A percentile compares a stretch with the other conserved stretches of the same genome.
Conservation (phyloP, 2,113 vertebrate species). For the Pipra filicauda region DNA sequence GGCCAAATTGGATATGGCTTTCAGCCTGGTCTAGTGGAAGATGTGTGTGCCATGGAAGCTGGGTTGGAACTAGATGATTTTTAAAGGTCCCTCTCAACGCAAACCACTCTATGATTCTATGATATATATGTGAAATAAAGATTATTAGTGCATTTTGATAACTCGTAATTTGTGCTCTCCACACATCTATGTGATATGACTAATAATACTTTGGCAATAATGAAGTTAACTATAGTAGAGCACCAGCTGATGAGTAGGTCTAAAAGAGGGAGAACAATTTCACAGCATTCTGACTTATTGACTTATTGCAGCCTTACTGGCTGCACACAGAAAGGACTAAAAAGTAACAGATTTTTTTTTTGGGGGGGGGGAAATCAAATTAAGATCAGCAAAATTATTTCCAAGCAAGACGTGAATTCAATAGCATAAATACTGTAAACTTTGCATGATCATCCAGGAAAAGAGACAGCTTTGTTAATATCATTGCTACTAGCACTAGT, state of each 20-base stretch:
- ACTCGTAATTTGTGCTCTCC: background rate
- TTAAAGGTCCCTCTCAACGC: background rate
- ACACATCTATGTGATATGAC: background rate
- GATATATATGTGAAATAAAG: background rate
- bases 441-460: slow-evolving; percentile 7
- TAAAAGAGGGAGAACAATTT: background rate
- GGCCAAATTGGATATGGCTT: background rate
- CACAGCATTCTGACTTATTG: background rate
- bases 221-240: background rate
- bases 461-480: slow-evolving; percentile 53
- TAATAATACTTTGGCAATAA: background rate
- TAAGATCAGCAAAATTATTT: slow-evolving; percentile 44
- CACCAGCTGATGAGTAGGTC: background rate
- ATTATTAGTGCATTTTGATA: background rate
- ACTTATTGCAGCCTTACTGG: background rate
- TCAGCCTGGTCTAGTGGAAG: background rate
- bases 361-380: background rate
- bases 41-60: background rate
- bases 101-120: background rate
- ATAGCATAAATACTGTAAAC: slow-evolving; percentile 32
- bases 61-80: background rate
- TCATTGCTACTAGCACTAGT: slow-evolving; percentile 16
- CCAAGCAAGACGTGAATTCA: slow-evolving; percentile 5
- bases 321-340: background rate
- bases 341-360: background rate